phyloP scores from a whole-genome alignment of 1,140 invertebrate genomes.

The Pogonomyrmex californicus region DNA sequence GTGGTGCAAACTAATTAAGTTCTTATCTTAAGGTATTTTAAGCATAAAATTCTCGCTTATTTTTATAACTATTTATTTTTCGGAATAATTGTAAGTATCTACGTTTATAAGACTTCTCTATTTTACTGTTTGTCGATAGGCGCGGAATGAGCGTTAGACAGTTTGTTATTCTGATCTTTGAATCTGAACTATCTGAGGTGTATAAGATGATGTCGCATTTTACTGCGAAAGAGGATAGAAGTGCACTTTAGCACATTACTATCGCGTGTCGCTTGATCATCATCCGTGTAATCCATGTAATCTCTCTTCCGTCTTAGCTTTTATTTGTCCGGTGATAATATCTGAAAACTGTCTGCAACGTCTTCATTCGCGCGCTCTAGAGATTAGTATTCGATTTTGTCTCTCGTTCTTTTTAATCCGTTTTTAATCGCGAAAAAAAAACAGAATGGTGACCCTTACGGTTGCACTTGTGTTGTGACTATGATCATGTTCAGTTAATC shows the following conservation, averaged over 20 bases:
- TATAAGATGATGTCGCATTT: constrained; percentile 8
- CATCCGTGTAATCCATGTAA: neutral
- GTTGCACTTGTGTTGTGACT: constrained; percentile 17
- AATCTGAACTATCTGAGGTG: neutral
- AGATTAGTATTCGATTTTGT: constrained; percentile 21
- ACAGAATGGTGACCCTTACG: constrained; percentile 34
- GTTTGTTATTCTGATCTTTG: constrained; percentile 13
- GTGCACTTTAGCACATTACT: neutral
- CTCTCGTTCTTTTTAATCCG: constrained; percentile 11
- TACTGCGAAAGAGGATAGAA: neutral
- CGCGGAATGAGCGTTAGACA: constrained; percentile 47
- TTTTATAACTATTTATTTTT: constrained; percentile 87
- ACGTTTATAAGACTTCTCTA: constrained; percentile 70
- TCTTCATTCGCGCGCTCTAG: neutral
- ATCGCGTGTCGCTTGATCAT: neutral
- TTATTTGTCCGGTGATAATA: constrained; percentile 9
- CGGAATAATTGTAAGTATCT: constrained; percentile 78
- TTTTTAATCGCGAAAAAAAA: neutral
- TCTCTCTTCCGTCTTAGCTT: constrained; percentile 36
- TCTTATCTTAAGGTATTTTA: constrained; percentile 81
- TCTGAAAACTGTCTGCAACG: constrained; percentile 10
- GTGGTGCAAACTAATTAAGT: constrained; percentile 84
- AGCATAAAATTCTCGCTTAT: constrained; percentile 85
- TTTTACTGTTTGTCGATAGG: constrained; percentile 66
- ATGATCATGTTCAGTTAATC: constrained; percentile 39